Conservation (phyloP, 2,797 vertebrate species). For the Buphagus erythrorhynchus region DNA sequence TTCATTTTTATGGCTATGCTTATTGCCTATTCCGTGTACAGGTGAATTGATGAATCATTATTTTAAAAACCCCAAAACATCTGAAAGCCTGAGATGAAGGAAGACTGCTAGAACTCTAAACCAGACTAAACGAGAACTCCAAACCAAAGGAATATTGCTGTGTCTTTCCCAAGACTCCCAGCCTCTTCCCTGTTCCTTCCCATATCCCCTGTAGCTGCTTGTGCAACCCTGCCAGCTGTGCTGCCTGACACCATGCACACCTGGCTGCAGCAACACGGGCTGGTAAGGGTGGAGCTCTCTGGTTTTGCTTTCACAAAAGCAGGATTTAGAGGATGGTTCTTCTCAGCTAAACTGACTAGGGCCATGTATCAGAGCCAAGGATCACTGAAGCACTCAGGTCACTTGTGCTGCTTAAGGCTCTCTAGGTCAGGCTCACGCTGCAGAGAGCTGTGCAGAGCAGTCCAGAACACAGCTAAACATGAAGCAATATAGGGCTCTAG, state of each 20-base stretch:
- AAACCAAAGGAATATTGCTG: not conserved
- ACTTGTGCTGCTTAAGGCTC: not conserved
- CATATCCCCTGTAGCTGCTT: accelerated
- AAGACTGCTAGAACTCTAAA: not conserved
- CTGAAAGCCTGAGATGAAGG: not conserved
- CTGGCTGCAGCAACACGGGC: not conserved
- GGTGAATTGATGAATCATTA: not conserved
- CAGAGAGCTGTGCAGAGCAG: not conserved
- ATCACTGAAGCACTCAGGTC: not conserved
- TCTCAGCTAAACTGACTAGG: not conserved
- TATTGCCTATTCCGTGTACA: not conserved
- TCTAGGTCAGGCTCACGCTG: accelerated
- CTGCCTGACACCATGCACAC: not conserved
- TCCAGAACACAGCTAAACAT: not conserved
- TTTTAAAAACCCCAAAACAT: not conserved
- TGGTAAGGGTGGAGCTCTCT: not conserved
- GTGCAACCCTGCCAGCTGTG: not conserved
- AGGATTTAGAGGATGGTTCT: not conserved
- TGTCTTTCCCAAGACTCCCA: not conserved
- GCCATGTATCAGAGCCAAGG: not conserved
- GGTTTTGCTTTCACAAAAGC: not conserved
- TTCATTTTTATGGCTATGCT: not conserved
- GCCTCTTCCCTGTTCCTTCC: not conserved
- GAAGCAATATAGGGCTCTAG: not conserved
- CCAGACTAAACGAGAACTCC: not conserved